These are phyloP conservation scores for Cinclus mexicanus DNA, from an alignment of 2,113 vertebrate genomes.

Conservation along the genomic window DNA sequence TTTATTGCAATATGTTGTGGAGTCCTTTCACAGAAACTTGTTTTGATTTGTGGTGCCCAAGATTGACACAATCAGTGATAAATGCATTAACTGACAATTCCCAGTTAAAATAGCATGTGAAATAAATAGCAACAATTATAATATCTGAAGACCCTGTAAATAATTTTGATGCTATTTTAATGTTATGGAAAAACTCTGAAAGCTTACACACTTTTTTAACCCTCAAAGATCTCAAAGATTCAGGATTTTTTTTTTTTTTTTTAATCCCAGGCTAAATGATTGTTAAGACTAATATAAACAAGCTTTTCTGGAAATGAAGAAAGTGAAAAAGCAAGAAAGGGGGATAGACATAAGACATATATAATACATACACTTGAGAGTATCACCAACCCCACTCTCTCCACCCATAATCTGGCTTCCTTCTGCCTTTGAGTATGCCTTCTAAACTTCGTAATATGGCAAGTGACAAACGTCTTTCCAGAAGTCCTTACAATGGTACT, in stretches of 20 bases:
- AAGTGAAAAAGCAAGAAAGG: background rate
- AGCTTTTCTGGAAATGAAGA: background rate
- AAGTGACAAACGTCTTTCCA: background rate
- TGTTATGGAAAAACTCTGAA: background rate
- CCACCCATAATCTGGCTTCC: background rate
- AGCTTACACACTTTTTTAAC: background rate
- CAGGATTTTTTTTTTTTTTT: background rate
- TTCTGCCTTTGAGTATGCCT: background rate
- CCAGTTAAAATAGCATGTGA: background rate
- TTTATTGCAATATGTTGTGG: background rate
- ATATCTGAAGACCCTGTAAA: background rate
- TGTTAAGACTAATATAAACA: background rate
- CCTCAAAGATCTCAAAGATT: background rate
- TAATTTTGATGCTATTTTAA: background rate
- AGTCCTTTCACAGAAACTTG: background rate
- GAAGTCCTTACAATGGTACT: background rate
- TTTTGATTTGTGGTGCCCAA: background rate
- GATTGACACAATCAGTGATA: background rate
- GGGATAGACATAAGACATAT: background rate
- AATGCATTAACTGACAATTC: background rate
- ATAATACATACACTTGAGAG: background rate
- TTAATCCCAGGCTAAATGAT: background rate
- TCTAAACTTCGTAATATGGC: background rate
- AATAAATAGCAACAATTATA: background rate
- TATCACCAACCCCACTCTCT: rapidly evolving